Conservation (phyloP, 2,113 vertebrate genomes). For the Austrofundulus limnaeus region DNA sequence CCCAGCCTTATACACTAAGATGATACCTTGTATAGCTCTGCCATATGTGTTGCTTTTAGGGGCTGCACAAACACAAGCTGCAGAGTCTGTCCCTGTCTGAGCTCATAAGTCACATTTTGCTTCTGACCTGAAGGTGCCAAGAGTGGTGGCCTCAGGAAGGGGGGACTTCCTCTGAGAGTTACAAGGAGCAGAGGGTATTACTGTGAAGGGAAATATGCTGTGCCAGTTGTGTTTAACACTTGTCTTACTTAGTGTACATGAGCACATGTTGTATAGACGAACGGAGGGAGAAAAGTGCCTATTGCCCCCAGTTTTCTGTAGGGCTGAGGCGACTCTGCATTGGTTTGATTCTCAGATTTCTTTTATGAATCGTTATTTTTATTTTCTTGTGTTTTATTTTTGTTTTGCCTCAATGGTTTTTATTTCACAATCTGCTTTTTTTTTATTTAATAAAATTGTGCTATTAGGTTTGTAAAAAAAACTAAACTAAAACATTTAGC, state of each 20-base stretch:
- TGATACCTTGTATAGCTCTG: constrained; percentile 26
- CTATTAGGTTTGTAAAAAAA: too few species aligned
- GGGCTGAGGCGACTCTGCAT: too few species aligned
- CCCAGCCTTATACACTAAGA: constrained; percentile 16
- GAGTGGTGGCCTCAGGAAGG: constrained; percentile 73
- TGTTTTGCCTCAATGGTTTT: too few species aligned
- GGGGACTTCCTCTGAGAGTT: constrained; percentile 69
- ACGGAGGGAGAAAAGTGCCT: not conserved
- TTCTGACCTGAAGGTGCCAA: constrained; percentile 57
- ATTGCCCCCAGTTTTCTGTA: too few species aligned
- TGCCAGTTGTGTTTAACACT: constrained; percentile 41
- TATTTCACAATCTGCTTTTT: too few species aligned
- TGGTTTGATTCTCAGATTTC: too few species aligned
- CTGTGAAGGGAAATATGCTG: constrained; percentile 54
- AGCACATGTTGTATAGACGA: not conserved
- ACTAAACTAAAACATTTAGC: too few species aligned
- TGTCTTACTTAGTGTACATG: constrained; percentile 30
- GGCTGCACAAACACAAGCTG: constrained; percentile 62
- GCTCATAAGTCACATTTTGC: constrained; percentile 68
- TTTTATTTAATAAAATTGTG: too few species aligned
- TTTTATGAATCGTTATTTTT: too few species aligned
- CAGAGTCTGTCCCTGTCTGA: constrained; percentile 33
- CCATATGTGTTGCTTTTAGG: constrained; percentile 65
- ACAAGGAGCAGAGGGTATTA: constrained; percentile 27
- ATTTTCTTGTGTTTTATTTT: too few species aligned